Evolutionary conservation across 2,888 invertebrate species (phyloP), one percentile per base, ranked within the genome.

Genomic region (Augochlorella aurata): DNA sequence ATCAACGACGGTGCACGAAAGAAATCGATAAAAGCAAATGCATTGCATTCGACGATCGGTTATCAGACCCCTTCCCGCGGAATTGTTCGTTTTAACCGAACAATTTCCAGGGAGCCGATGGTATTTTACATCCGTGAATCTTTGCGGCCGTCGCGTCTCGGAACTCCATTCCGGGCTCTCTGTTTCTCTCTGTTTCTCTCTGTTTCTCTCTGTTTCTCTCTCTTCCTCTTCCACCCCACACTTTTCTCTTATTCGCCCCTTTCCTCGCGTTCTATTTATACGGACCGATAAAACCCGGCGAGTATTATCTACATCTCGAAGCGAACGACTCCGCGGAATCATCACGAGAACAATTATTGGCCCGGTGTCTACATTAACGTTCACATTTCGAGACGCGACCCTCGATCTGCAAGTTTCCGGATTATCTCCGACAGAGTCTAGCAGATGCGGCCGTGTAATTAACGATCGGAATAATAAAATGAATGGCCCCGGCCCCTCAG

Each of bases 301-400:
- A 38, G 54, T 52, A 38, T 71, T 74, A 68, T 72, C 38, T 38
- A 38, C 5, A 61, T 76, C 63, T 63, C 16, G 66, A 54, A 65
- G 12, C 50, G 54, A 49, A 50, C 50, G 38, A 75, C 73, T 47
- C 54, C 24, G 3, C 10, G 52, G 47, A 77, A 76, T 81, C 72
- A 74, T 63, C 66, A 72, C 45, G 50, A 68, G 75, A 75, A 58
- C 68, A 68, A 54, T 75, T 80, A 80, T 63, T 50, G 83, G 66
- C 68, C 72, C 18, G 47, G 70, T 44, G 74, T 67, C 16, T 72
- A 49, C 44, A 63, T 45, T 66, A 70, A 69, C 58, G 65, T 73
- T 29, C 14, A 18, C 38, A 16, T 58, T 69, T 49, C 21, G n/a
- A 10, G 8, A 29, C 38, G 45, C 49, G 8, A 4, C 21, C 69